Conservation (phyloP, 2,797 vertebrate species). For the Galago senegalensis region DNA sequence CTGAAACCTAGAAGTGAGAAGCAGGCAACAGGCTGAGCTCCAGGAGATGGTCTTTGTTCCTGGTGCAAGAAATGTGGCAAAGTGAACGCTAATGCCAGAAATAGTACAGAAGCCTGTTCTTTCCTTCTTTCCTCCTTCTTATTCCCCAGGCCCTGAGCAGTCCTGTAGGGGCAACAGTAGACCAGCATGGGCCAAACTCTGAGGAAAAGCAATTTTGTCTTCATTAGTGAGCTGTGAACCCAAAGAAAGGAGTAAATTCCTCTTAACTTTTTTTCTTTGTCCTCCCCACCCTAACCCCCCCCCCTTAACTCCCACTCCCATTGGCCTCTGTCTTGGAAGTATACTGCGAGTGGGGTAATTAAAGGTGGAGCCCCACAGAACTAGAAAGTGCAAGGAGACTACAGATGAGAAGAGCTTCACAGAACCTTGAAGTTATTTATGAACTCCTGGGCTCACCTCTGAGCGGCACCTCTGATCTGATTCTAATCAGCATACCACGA, state of each 20-base stretch:
- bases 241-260: background rate
- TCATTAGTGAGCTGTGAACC: background rate
- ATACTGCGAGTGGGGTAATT: background rate
- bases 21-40: background rate
- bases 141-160: background rate
- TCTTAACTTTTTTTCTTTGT: background rate
- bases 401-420: background rate
- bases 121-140: background rate
- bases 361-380: background rate
- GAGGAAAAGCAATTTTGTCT: background rate
- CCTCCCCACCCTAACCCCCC: background rate
- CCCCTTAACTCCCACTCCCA: background rate
- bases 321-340: background rate
- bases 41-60: background rate
- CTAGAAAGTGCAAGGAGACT: background rate
- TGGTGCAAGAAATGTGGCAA: background rate
- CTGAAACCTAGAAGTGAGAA: background rate
- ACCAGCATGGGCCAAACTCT: background rate
- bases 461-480: background rate
- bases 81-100: background rate
- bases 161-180: background rate
- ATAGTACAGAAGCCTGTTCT: background rate
- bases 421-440: constrained; percentile 31
- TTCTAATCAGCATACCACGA: background rate
- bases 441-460: background rate